These are phyloP conservation scores for Lordiphosa andalusiaca DNA, from an alignment of 2,888 invertebrate genomes.

Conservation along the genomic window DNA sequence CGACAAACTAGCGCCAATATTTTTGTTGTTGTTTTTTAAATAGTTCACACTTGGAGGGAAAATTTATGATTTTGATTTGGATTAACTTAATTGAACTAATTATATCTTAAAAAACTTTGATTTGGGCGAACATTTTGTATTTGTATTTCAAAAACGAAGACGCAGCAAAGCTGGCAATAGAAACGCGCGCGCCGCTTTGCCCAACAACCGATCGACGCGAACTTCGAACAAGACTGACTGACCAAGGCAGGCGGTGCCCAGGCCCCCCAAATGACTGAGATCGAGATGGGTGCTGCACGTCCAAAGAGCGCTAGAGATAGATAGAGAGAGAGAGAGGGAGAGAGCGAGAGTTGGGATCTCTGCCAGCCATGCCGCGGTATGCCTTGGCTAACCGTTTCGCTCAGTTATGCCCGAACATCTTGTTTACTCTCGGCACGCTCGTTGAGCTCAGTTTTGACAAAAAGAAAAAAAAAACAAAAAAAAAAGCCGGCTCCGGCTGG, in stretches of 20 bases:
- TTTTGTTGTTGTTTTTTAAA: too few relatives aligned
- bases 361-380: conserved; percentile 14
- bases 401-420: conserved; percentile 19
- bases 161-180: conserved; percentile 15
- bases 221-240: conserved; percentile 73
- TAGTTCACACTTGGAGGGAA: too few relatives aligned
- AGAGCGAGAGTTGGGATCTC: conserved; percentile 7
- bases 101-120: too few relatives aligned
- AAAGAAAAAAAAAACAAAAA: not conserved
- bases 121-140: too few relatives aligned
- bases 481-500: conserved; percentile 45
- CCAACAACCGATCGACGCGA: conserved; percentile 70
- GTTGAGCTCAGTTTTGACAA: conserved; percentile 43
- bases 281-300: not conserved
- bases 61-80: conserved; percentile 21
- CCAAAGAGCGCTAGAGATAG: not conserved
- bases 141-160: conserved; percentile 9
- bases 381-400: conserved; percentile 56
- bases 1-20: too few relatives aligned
- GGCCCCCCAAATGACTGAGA: conserved; percentile 15
- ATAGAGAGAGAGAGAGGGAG: not conserved
- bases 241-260: conserved; percentile 26
- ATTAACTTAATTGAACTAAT: too few relatives aligned
- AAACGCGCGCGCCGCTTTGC: conserved; percentile 59
- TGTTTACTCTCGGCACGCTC: conserved; percentile 33